Evolutionary conservation across 2,888 invertebrate species (phyloP).

Genomic region (Drosophila antonietae): DNA sequence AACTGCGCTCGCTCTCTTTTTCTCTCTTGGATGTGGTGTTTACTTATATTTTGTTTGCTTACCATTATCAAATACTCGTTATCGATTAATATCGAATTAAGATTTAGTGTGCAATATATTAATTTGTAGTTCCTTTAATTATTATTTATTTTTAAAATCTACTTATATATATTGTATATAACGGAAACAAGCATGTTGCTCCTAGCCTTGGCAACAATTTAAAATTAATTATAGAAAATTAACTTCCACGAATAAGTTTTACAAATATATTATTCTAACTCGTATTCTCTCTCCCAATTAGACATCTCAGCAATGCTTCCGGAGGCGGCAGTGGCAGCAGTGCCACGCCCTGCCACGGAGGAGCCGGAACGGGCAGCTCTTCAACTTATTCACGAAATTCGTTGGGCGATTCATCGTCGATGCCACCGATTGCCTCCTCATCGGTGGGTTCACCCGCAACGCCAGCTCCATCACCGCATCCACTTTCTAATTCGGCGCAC

Average conservation of each 20-base stretch:
- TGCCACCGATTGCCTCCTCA: conserved; percentile 78
- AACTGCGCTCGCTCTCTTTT: conserved; percentile 15
- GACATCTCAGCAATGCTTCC: conserved; percentile 84
- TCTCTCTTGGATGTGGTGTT: conserved; percentile 44
- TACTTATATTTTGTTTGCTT: conserved; percentile 32
- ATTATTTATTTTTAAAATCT: conserved; percentile 6
- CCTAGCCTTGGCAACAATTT: conserved; percentile 1
- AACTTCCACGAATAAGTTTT: not conserved
- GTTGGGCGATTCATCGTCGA: conserved; percentile 76
- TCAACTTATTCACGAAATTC: conserved; percentile 88
- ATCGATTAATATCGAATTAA: conserved; percentile 46
- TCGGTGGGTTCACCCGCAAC: conserved; percentile 89
- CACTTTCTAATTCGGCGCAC: conserved; percentile 87
- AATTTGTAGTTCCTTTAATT: conserved; percentile 35
- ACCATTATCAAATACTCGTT: conserved; percentile 21
- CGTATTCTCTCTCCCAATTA: conserved; percentile 17
- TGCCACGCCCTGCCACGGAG: conserved; percentile 70
- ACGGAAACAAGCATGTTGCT: conserved; percentile 40
- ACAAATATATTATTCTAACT: not conserved
- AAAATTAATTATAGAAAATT: conserved; percentile 3
- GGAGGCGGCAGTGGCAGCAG: conserved; percentile 85
- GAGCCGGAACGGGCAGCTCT: conserved; percentile 85
- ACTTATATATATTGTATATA: conserved; percentile 37
- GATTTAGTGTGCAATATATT: conserved; percentile 15
- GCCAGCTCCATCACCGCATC: conserved; percentile 89